Percentiles rank a stretch among this genome's conserved stretches.
Conservation (phyloP, 2,113 vertebrate genomes). For the Embiotoca jacksoni region DNA sequence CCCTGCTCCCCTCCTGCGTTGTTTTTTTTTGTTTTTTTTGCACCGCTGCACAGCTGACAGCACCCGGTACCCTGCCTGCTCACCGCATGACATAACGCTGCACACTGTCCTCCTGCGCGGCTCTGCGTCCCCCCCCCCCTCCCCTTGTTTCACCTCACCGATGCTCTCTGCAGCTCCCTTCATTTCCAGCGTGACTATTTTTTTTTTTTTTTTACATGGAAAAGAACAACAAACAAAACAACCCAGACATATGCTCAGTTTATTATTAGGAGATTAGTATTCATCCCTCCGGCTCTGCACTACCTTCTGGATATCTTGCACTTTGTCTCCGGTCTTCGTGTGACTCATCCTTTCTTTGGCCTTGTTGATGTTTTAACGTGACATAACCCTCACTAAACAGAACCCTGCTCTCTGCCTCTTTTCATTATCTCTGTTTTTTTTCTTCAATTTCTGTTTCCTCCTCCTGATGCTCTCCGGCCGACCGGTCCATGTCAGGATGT, state of each 20-base stretch:
- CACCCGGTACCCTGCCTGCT: constrained; percentile 19
- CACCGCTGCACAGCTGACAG: constrained; percentile 51
- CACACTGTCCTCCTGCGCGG: constrained; percentile 28
- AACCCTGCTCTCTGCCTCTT: not conserved
- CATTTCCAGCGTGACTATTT: constrained; percentile 10
- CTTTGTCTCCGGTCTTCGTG: not conserved
- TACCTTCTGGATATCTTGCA: not conserved
- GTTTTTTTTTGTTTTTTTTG: constrained; percentile 12
- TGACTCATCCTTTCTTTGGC: not conserved
- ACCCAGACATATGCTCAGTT: not conserved
- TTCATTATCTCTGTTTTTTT: too few species aligned
- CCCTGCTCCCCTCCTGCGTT: not conserved
- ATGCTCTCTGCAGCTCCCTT: constrained; percentile 7
- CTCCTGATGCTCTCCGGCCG: not conserved
- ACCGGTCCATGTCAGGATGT: not conserved
- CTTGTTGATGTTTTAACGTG: not conserved
- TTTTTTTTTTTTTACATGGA: constrained; percentile 1
- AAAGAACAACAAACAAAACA: not conserved
- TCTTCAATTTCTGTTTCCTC: not conserved
- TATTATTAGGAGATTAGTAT: constrained; percentile 29
- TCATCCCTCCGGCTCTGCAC: constrained; percentile 19
- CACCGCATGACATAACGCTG: constrained; percentile 55
- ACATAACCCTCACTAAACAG: not conserved
- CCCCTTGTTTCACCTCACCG: not conserved
- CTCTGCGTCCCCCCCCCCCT: not conserved